These are phyloP conservation scores for Bathynomus jamesi DNA, from an alignment of 1,140 invertebrate genomes.

Conservation along the genomic window DNA sequence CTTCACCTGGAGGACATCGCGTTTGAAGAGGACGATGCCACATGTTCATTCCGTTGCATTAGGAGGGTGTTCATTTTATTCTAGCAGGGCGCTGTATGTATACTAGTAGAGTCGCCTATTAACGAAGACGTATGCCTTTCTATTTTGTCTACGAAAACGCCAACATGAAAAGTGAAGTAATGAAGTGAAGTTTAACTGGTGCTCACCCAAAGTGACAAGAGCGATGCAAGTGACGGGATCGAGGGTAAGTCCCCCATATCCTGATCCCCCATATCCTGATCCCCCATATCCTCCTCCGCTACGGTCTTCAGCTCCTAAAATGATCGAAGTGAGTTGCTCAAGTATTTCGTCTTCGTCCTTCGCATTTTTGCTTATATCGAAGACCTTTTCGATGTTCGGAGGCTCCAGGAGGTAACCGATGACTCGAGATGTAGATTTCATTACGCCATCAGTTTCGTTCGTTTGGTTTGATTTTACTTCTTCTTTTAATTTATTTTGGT, in stretches of 20 bases:
- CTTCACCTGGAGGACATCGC: no score
- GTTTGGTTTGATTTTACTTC: not conserved
- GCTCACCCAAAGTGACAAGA: slow-evolving; percentile 26
- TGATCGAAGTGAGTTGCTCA: slow-evolving; percentile 14
- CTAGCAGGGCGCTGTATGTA: no score
- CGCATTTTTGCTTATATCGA: slow-evolving; percentile 4
- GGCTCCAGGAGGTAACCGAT: slow-evolving; percentile 14
- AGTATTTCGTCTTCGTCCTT: slow-evolving; percentile 19
- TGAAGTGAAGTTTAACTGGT: no score
- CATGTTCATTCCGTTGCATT: no score
- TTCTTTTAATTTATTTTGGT: not conserved
- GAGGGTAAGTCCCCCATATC: slow-evolving; percentile 15
- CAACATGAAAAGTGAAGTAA: no score
- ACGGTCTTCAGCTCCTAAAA: slow-evolving; percentile 8
- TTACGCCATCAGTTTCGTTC: not conserved
- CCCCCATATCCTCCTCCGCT: not conserved
- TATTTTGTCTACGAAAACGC: no score
- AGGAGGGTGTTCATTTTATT: no score
- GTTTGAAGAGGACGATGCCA: no score
- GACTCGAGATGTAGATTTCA: not conserved
- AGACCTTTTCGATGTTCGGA: slow-evolving; percentile 3
- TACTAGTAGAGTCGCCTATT: no score
- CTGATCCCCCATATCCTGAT: not conserved
- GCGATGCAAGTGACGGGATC: slow-evolving; percentile 30
- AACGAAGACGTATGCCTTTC: no score